These are phyloP conservation scores for Cyrtorhinus lividipennis DNA, from an alignment of 1,140 invertebrate species.

Conservation along the genomic window DNA sequence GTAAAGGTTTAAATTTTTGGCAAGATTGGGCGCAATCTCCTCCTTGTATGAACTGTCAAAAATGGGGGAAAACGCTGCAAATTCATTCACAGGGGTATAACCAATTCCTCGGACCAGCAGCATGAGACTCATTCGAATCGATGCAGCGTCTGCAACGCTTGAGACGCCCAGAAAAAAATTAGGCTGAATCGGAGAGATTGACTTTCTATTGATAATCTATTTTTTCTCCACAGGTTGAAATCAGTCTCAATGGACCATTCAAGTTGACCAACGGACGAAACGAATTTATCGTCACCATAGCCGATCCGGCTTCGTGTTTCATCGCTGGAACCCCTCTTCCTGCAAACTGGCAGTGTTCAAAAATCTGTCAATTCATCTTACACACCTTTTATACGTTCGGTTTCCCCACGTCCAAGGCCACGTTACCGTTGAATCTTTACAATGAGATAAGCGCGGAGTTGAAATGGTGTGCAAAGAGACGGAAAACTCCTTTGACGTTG, in stretches of 20 bases:
- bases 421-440: conserved; percentile 23
- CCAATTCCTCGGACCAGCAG: no score
- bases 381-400: conserved; percentile 28
- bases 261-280: conserved; percentile 24
- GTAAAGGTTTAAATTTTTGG: no score
- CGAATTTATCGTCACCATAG: conserved; percentile 26
- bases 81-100: no score
- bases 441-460: conserved; percentile 23
- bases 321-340: conserved; percentile 24
- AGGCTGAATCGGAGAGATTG: no score
- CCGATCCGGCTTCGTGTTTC: conserved; percentile 29
- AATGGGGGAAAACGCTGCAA: no score
- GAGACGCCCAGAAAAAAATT: no score
- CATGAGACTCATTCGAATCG: no score
- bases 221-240: conserved; percentile 29
- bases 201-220: not conserved
- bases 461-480: not conserved
- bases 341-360: conserved; percentile 18
- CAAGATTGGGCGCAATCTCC: no score
- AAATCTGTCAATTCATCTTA: conserved; percentile 26
- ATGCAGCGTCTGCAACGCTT: no score
- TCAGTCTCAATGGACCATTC: conserved; percentile 27
- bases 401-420: conserved; percentile 24
- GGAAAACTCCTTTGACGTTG: not conserved
- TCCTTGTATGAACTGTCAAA: no score